phyloP scores from a whole-genome alignment of 2,113 vertebrate genomes.

The Solea solea region DNA sequence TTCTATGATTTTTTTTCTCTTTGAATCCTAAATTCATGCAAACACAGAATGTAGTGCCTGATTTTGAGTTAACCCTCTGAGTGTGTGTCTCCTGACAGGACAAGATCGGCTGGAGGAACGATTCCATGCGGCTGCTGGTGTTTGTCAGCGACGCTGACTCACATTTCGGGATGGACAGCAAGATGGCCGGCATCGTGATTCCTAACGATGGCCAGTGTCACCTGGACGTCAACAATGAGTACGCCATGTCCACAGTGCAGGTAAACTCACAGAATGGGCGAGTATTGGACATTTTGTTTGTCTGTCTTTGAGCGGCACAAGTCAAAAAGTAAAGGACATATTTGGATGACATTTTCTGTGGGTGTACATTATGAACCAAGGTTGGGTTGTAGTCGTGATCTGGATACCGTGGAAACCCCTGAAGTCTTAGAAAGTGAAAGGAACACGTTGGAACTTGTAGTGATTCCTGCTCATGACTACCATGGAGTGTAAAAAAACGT shows the following conservation, averaged over 20 bases:
- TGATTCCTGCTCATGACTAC: too few species aligned
- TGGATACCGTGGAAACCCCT: too few species aligned
- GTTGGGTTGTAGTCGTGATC: too few species aligned
- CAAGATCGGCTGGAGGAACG: constrained; percentile 97
- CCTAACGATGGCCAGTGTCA: constrained; percentile 97
- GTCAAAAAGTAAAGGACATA: too few species aligned
- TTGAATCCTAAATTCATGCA: too few species aligned
- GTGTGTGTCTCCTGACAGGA: constrained; percentile 80
- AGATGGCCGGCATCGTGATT: constrained; percentile 95
- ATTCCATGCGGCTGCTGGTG: constrained; percentile 94
- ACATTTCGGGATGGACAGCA: constrained; percentile 99
- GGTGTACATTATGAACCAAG: too few species aligned
- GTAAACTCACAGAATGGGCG: constrained; percentile 64
- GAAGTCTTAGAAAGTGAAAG: too few species aligned
- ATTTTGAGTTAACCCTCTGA: background rate
- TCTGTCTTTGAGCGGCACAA: too few species aligned
- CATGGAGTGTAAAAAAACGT: too few species aligned
- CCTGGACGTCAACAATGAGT: constrained; percentile 93
- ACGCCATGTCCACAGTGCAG: constrained; percentile 90
- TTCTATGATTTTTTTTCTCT: background rate
- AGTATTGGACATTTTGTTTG: too few species aligned
- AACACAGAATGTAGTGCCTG: background rate
- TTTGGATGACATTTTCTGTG: too few species aligned
- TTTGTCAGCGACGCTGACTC: constrained; percentile 97
- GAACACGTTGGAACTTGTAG: too few species aligned